phyloP scores from a whole-genome alignment of 2,888 invertebrate genomes.

The Drosophila paranaensis region DNA sequence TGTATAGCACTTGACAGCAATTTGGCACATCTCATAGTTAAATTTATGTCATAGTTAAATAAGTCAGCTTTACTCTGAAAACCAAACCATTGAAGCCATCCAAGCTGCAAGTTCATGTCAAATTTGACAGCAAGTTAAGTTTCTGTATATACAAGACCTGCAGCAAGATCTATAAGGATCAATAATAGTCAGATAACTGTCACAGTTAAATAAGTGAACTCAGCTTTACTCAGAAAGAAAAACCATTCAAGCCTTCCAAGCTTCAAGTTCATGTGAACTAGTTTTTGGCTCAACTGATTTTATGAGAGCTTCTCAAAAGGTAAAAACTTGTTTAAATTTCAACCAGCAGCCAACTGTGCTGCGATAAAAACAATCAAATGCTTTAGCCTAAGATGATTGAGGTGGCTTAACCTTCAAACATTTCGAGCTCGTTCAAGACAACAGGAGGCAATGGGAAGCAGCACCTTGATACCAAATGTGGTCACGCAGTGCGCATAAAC shows the following conservation, averaged over 20 bases:
- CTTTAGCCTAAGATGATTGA: conserved; percentile 14
- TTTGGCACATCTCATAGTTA: too few species aligned
- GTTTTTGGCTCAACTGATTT: neutral
- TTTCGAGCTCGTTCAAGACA: conserved; percentile 7
- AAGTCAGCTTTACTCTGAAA: too few species aligned
- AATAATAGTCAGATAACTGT: neutral
- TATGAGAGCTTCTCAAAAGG: neutral
- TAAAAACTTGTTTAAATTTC: neutral
- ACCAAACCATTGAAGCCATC: too few species aligned
- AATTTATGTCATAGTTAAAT: too few species aligned
- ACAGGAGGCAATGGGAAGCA: conserved; percentile 12
- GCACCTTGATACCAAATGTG: conserved; percentile 64
- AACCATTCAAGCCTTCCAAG: neutral
- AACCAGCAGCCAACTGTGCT: neutral
- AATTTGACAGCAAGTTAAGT: too few species aligned
- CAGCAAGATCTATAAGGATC: too few species aligned
- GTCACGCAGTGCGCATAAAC: conserved; percentile 75
- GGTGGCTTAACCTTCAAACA: conserved; percentile 25
- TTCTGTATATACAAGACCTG: too few species aligned
- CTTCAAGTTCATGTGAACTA: neutral
- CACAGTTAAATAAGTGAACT: neutral
- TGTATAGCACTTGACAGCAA: too few species aligned
- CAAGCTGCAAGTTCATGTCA: too few species aligned
- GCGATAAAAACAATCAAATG: conserved; percentile 26
- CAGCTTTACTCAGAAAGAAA: neutral